Evolutionary conservation across 2,797 vertebrate species (phyloP).

Genomic region (Phrynocephalus vlangalii): DNA sequence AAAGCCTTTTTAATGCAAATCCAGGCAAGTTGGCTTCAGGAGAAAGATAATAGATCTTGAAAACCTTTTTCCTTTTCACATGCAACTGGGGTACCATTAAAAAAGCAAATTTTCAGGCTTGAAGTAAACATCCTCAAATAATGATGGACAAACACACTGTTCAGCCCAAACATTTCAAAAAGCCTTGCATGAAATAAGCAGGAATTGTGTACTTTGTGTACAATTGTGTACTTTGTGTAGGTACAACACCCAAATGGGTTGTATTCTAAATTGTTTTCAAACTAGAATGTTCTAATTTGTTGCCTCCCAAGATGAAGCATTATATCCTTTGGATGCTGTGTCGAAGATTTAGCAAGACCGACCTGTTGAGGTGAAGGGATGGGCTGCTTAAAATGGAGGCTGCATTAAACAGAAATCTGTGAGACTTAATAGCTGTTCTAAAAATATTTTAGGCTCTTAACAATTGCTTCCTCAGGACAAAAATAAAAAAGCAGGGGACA

Average conservation of each 20-base stretch:
- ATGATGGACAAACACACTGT: background rate
- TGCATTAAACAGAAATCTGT: background rate
- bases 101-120: background rate
- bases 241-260: background rate
- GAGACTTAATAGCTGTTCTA: background rate
- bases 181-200: background rate
- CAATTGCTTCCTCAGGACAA: background rate
- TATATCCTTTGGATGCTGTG: background rate
- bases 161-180: slow-evolving; percentile 6
- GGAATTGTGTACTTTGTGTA: background rate
- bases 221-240: background rate
- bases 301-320: background rate
- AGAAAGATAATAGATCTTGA: background rate
- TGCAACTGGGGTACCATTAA: background rate
- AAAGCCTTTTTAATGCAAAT: background rate
- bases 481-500: too few relatives aligned
- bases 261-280: background rate
- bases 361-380: background rate
- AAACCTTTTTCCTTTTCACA: slow-evolving; percentile 3
- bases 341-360: background rate
- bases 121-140: slow-evolving; percentile 10
- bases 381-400: background rate
- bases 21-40: slow-evolving; percentile 3
- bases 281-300: background rate
- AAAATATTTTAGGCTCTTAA: background rate